Evolutionary conservation across 2,113 vertebrate species (phyloP).

Genomic region (human (Homo sapiens)): DNA sequence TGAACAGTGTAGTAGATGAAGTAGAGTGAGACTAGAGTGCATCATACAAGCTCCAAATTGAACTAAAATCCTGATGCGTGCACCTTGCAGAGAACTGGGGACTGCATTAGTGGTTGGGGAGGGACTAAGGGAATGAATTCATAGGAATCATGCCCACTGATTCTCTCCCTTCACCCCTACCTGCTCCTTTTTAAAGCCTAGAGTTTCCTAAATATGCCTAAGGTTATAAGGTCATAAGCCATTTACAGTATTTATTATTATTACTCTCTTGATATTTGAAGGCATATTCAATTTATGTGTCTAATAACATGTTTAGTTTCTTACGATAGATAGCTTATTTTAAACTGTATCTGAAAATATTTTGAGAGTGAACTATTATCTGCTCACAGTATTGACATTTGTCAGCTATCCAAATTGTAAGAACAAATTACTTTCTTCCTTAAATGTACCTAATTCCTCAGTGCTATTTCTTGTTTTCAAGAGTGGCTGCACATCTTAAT

Average conservation of each 20-base stretch:
- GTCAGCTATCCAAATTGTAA: background rate
- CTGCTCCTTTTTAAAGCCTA: background rate
- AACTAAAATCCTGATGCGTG: background rate
- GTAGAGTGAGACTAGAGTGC: background rate
- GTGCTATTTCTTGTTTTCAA: constrained; percentile 38
- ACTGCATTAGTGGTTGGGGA: background rate
- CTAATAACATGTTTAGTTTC: background rate
- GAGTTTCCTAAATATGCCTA: background rate
- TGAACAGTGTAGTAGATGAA: background rate
- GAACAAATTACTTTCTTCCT: constrained; percentile 11
- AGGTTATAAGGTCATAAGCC: background rate
- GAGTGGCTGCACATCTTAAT: background rate
- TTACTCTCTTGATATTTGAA: constrained; percentile 16
- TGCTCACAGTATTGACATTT: background rate
- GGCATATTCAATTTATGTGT: background rate
- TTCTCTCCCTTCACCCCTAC: background rate
- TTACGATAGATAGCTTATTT: background rate
- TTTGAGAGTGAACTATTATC: background rate
- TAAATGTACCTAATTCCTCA: background rate
- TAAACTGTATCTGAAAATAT: constrained; percentile 3
- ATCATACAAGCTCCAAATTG: background rate
- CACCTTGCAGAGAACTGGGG: background rate
- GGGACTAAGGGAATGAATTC: background rate
- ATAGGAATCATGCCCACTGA: background rate
- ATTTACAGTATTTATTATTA: background rate